phyloP scores from a whole-genome alignment of 2,888 invertebrate species.

The Brenthis hecate region DNA sequence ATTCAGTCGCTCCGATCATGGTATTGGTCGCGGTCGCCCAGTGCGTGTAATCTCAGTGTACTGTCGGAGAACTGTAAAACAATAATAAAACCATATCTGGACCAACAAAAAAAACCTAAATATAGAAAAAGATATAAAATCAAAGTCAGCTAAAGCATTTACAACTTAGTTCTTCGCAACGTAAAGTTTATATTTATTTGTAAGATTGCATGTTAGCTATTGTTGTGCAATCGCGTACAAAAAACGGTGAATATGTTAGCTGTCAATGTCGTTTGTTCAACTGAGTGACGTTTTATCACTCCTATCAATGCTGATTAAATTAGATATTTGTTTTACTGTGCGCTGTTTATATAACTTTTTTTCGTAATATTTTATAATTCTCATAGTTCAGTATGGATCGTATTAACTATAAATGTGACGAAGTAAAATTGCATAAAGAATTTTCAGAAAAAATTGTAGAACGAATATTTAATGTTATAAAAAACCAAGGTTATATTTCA shows the following conservation, averaged over 20 bases:
- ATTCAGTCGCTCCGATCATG: no score
- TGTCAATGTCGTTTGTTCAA: neutral
- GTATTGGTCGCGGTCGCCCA: no score
- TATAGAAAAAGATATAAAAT: no score
- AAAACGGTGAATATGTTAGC: neutral
- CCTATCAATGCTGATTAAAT: slow-evolving; percentile 8
- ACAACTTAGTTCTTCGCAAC: neutral
- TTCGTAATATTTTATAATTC: neutral
- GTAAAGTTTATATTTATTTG: neutral
- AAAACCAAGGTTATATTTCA: slow-evolving; percentile 43
- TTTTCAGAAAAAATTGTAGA: slow-evolving; percentile 31
- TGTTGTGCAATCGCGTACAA: neutral
- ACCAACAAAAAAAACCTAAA: no score
- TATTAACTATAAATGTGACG: slow-evolving; percentile 19
- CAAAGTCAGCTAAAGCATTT: no score
- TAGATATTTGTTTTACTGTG: neutral
- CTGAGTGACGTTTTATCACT: neutral
- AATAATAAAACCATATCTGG: no score
- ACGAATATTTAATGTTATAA: slow-evolving; percentile 42
- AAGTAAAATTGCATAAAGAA: slow-evolving; percentile 26
- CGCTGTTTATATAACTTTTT: neutral
- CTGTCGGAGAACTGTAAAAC: no score
- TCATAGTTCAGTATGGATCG: slow-evolving; percentile 8
- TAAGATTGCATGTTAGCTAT: neutral
- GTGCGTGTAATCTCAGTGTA: no score